A percentile compares a stretch with the other conserved stretches of the same genome.
phyloP scores from a whole-genome alignment of 1,140 invertebrate species.

The Zaprionus tsacasi region DNA sequence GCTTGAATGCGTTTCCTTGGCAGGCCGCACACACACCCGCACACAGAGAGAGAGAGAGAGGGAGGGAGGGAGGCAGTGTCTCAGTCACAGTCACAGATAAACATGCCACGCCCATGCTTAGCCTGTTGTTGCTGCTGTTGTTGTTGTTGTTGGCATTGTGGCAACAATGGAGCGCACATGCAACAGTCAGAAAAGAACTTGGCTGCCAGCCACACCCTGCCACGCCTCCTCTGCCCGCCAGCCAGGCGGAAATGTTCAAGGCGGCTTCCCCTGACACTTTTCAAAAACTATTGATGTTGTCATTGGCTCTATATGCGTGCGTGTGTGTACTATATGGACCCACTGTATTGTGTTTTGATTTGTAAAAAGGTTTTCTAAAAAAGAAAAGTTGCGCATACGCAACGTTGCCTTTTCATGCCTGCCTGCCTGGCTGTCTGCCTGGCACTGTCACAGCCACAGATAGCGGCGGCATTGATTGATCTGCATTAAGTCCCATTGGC shows the following conservation, averaged over 20 bases:
- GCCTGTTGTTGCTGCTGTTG: constrained; percentile 42
- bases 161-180: constrained; percentile 63
- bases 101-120: constrained; percentile 65
- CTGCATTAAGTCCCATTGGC: constrained; percentile 60
- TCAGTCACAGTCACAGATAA: constrained; percentile 31
- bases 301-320: constrained; percentile 59
- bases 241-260: constrained; percentile 74
- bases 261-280: constrained; percentile 78
- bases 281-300: constrained; percentile 80
- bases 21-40: constrained; percentile 39
- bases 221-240: not conserved
- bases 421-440: constrained; percentile 47
- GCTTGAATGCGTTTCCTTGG: constrained; percentile 79
- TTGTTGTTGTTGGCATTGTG: constrained; percentile 30
- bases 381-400: constrained; percentile 64
- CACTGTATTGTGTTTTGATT: constrained; percentile 71
- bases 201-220: constrained; percentile 32
- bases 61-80: too few relatives aligned
- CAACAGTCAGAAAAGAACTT: constrained; percentile 70
- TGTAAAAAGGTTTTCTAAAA: constrained; percentile 64
- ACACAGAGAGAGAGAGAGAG: not conserved
- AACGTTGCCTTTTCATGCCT: constrained; percentile 23
- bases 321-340: too few relatives aligned
- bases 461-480: constrained; percentile 58
- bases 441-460: too few relatives aligned